Conservation (phyloP, 2,113 vertebrate species). For the Columba janthina region DNA sequence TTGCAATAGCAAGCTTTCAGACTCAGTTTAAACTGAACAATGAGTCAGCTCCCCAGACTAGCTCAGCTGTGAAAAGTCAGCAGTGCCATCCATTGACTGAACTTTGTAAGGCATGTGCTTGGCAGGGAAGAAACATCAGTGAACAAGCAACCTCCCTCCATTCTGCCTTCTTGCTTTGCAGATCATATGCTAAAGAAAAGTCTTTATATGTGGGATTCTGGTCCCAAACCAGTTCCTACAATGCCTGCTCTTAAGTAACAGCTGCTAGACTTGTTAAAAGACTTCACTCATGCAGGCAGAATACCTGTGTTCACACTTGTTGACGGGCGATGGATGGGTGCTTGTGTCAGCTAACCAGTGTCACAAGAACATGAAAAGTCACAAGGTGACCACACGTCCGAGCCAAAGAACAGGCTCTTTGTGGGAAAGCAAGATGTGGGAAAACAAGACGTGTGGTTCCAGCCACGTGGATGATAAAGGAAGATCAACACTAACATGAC, state of each 20-base stretch:
- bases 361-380: neutral
- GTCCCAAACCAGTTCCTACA: neutral
- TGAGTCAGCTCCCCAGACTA: neutral
- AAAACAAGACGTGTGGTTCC: too few species aligned
- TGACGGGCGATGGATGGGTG: neutral
- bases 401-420: neutral
- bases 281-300: neutral
- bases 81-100: conserved; percentile 64
- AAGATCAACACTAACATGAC: too few species aligned
- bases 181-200: neutral
- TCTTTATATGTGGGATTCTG: rapidly evolving
- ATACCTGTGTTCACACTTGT: neutral
- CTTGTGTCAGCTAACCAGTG: neutral
- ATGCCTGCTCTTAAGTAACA: neutral
- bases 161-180: neutral
- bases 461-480: too few species aligned
- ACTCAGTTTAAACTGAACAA: neutral
- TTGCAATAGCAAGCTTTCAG: neutral
- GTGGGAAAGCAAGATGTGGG: too few species aligned
- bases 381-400: neutral
- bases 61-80: conserved; percentile 11
- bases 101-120: conserved; percentile 18
- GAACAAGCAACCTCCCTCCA: neutral
- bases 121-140: neutral
- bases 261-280: neutral